phyloP scores from a whole-genome alignment of 2,113 vertebrate species.

The Glaucidium brasilianum region DNA sequence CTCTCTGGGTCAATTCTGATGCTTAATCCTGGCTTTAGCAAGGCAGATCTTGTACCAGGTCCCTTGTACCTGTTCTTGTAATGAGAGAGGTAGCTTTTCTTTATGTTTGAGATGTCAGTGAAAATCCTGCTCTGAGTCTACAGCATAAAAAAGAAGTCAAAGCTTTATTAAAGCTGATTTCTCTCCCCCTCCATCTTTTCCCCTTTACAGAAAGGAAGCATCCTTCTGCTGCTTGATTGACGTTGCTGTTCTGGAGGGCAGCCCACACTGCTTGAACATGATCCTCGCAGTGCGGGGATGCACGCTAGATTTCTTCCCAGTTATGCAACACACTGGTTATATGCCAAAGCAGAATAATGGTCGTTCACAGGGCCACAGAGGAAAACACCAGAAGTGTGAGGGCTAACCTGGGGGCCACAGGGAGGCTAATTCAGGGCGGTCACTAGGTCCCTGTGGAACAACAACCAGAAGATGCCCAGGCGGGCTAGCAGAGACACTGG shows the following conservation, averaged over 20 bases:
- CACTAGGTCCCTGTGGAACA: not conserved
- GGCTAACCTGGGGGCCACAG: not conserved
- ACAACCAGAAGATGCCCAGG: not conserved
- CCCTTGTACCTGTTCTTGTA: not conserved
- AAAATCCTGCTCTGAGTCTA: not conserved
- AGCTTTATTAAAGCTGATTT: not conserved
- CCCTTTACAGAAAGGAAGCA: not conserved
- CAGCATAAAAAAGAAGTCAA: not conserved
- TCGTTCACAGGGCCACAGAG: not conserved
- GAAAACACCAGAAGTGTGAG: not conserved
- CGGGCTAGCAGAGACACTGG: not conserved
- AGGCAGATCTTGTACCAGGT: not conserved
- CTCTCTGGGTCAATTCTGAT: not conserved
- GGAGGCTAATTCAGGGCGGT: not conserved
- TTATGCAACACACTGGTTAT: constrained; percentile 7
- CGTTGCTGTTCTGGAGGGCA: not conserved
- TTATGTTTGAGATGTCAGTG: not conserved
- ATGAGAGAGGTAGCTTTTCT: not conserved
- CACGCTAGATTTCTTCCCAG: constrained; percentile 25
- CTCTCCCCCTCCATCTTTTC: not conserved
- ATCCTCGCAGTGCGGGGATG: not conserved
- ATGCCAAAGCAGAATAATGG: not conserved
- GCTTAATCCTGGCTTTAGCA: not conserved
- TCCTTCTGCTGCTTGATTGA: constrained; percentile 20
- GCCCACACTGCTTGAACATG: constrained; percentile 26